Conservation (phyloP, 2,113 vertebrate species). For the Odocoileus hemionus region DNA sequence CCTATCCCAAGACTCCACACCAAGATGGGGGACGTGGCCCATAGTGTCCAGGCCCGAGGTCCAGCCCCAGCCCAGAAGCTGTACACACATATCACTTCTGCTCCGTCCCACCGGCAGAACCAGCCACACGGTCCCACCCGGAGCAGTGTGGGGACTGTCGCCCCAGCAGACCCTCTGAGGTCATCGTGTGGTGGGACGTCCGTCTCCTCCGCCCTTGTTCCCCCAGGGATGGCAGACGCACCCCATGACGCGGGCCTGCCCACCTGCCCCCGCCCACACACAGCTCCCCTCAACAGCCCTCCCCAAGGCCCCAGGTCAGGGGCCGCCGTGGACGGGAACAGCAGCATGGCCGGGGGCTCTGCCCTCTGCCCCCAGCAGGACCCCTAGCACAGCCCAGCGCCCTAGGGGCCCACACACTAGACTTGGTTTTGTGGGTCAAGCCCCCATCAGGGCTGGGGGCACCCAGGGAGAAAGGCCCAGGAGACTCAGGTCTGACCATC, state of each 20-base stretch:
- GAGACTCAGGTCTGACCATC: background rate
- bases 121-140: background rate
- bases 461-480: background rate
- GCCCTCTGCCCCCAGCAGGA: background rate
- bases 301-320: background rate
- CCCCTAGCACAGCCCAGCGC: background rate
- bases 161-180: background rate
- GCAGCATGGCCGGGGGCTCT: background rate
- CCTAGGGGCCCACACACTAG: background rate
- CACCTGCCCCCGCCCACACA: background rate
- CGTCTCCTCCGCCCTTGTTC: background rate
- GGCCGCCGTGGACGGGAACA: fast-evolving
- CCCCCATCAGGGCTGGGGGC: background rate
- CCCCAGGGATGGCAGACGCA: background rate
- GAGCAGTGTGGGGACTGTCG: background rate
- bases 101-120: background rate
- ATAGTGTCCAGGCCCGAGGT: too few species aligned
- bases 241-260: fast-evolving
- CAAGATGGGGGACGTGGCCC: fast-evolving
- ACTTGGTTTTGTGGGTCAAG: too few species aligned
- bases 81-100: fast-evolving
- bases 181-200: background rate
- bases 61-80: too few species aligned
- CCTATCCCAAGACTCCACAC: background rate
- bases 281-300: background rate